These are phyloP conservation scores for Sceloporus tristichus DNA, from an alignment of 2,113 vertebrate species.

Conservation along the genomic window DNA sequence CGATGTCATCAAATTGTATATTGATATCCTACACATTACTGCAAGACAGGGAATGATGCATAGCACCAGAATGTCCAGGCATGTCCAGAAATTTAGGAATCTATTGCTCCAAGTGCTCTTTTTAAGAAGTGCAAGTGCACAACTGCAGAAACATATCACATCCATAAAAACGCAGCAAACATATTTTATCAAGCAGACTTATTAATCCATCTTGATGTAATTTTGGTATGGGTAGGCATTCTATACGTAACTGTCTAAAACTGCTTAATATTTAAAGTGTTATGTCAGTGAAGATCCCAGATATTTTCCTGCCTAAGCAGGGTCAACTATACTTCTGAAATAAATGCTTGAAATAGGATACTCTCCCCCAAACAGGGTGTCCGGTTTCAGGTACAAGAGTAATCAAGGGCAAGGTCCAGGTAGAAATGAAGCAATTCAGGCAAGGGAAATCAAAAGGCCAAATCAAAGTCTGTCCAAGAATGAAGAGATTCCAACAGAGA, in stretches of 20 bases:
- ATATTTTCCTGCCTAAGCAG: background rate
- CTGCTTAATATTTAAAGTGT: too few species aligned
- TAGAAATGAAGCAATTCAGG: background rate
- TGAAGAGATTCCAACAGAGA: background rate
- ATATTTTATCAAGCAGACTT: too few species aligned
- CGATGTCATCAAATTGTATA: background rate
- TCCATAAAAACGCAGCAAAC: too few species aligned
- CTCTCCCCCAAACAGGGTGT: too few species aligned
- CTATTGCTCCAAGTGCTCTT: background rate
- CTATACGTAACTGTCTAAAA: too few species aligned
- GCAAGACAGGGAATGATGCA: background rate
- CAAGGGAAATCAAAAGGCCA: background rate
- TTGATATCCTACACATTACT: background rate
- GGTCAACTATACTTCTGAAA: background rate
- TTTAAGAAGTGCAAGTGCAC: background rate
- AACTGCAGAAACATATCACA: background rate
- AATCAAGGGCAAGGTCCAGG: too few species aligned
- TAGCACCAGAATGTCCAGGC: too few species aligned
- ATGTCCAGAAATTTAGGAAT: background rate
- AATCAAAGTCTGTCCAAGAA: background rate
- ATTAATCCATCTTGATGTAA: too few species aligned
- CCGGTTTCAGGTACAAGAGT: too few species aligned
- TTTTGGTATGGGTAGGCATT: too few species aligned
- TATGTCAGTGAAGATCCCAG: background rate
- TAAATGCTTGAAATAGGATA: too few species aligned